Base-by-base conservation (phyloP, 2,888 invertebrate species). In the Dyspetes luteomarginatus region DNA sequence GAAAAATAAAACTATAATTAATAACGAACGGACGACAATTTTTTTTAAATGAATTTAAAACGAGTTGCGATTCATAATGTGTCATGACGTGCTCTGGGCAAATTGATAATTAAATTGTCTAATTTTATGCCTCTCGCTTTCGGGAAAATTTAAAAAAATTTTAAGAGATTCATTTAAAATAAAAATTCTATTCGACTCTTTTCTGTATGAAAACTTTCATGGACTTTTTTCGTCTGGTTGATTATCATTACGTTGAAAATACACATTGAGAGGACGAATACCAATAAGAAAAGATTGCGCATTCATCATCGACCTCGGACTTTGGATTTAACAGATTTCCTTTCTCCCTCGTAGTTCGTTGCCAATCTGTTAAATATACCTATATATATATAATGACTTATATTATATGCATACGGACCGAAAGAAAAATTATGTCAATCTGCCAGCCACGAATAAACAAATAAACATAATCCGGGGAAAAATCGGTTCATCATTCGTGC, bases 291-390 rank as follows among this genome's bases (percentile, higher is more conserved):
- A 48, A 17, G 4, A 17, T 7, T 15, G 48, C 48, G 52, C 43
- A 36, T 41, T 65, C 36, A 73, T 67, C 41, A 28, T 68, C 76
- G 64, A 72, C 80, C 80, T 82, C 76, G 82, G 79, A 82, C 82
- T 82, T 82, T 80, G 80, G 36, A 26, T 62, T 36, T 15, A 26
- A 50, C 41, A 19, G 30, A 45, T 48, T 55, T 72, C 19, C 30
- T 36, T 65, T 19, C 26, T 48, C 19, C 17, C 17, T 36, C 12
- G 12, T 36, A 12, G 50, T 30, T n/a, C 22, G 48, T 60, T 71
- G 58, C 58, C 71, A 60, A 71, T 58, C 58, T 45, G 71, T 30
- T 58, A 58, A 72, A 36, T 36, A 50, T 24, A 72, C 24, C 26
- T n/a, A 22, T 3, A 15, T 12, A 48, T 43, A 43, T 22, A 15